Conservation (phyloP, 2,888 invertebrate species). For the Embidobia sp. region DNA sequence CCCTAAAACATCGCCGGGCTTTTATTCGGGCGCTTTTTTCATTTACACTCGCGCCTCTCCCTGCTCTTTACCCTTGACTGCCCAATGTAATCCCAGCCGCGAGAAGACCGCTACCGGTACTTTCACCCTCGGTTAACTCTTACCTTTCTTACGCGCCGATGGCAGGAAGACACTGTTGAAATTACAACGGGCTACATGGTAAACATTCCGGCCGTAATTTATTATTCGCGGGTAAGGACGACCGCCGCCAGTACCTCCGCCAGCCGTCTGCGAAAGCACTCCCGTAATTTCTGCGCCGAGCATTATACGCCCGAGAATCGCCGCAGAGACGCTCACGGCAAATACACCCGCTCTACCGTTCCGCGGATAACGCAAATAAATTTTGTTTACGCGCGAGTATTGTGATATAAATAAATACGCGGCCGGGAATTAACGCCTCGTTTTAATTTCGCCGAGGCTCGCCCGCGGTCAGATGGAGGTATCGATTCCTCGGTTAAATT, state of each 20-base stretch:
- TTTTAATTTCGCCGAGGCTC: constrained; percentile 21
- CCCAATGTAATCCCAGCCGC: constrained; percentile 59
- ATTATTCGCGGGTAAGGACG: constrained; percentile 60
- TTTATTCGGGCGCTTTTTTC: constrained; percentile 46
- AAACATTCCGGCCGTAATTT: constrained; percentile 64
- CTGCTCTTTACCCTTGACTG: constrained; percentile 56
- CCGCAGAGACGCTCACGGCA: constrained; percentile 23
- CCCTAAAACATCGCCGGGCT: constrained; percentile 44
- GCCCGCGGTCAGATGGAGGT: neutral
- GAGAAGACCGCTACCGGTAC: constrained; percentile 59
- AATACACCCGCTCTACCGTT: constrained; percentile 22
- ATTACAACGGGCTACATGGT: constrained; percentile 65
- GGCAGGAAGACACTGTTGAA: constrained; percentile 63
- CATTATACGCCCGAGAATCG: constrained; percentile 47
- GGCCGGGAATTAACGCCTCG: constrained; percentile 18
- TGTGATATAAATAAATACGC: constrained; percentile 55
- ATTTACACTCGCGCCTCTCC: constrained; percentile 30
- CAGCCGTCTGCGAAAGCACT: constrained; percentile 64
- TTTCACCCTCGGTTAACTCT: constrained; percentile 67
- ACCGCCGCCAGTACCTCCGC: constrained; percentile 49
- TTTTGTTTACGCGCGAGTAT: constrained; percentile 32
- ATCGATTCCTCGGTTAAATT: too few relatives aligned
- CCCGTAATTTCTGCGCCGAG: constrained; percentile 62
- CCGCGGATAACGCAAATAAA: constrained; percentile 46
- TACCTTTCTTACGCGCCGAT: constrained; percentile 64